Percentiles rank a stretch among this genome's conserved stretches.
Conservation (phyloP, 2,888 invertebrate genomes). For the Troides helena region DNA sequence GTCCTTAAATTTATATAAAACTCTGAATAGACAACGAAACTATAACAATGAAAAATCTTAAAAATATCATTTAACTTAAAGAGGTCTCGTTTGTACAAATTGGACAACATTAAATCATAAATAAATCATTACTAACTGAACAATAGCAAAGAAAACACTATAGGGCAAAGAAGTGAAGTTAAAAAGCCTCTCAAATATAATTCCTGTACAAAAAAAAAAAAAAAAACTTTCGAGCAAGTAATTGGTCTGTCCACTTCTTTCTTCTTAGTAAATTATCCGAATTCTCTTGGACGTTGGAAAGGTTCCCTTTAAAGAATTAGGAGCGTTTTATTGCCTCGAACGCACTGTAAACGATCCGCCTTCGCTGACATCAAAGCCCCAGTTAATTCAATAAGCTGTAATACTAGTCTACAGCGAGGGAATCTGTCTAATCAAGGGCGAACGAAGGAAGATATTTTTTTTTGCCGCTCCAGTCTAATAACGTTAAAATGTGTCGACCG, state of each 20-base stretch:
- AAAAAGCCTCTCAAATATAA: neutral
- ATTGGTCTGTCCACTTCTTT: slow-evolving; percentile 42
- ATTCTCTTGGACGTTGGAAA: slow-evolving; percentile 55
- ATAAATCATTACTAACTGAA: too few species aligned
- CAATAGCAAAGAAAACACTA: neutral
- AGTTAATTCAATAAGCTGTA: slow-evolving; percentile 26
- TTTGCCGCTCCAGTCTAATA: slow-evolving; percentile 21
- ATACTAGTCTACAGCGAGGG: slow-evolving; percentile 18
- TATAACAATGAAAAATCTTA: too few species aligned
- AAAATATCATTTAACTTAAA: too few species aligned
- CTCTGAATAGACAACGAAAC: too few species aligned
- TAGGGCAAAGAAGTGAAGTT: neutral
- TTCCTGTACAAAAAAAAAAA: neutral
- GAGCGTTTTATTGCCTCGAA: slow-evolving; percentile 22
- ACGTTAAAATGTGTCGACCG: slow-evolving; percentile 23
- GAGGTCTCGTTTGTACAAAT: too few species aligned
- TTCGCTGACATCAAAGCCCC: slow-evolving; percentile 23
- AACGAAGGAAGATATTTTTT: slow-evolving; percentile 7
- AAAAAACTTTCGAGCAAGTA: slow-evolving; percentile 24
- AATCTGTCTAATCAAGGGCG: slow-evolving; percentile 29
- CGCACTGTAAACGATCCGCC: slow-evolving; percentile 21
- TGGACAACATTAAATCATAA: too few species aligned
- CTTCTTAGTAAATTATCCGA: slow-evolving; percentile 58
- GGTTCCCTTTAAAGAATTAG: slow-evolving; percentile 63
- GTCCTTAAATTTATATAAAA: too few species aligned